phyloP scores from a whole-genome alignment of 2,113 vertebrate genomes.

The Pseudorhombus dupliciocellatus region DNA sequence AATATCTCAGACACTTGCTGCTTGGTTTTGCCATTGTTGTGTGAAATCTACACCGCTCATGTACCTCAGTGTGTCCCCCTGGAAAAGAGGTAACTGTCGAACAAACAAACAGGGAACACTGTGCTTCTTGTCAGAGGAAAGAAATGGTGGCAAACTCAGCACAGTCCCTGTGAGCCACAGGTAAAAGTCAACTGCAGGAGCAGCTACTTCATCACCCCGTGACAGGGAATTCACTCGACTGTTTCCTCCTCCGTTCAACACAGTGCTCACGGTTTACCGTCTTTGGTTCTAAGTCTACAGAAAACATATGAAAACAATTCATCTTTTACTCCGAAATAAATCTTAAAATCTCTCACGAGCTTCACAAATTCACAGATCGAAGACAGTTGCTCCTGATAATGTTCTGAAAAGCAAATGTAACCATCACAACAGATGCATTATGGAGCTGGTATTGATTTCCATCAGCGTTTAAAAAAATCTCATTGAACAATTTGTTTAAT shows the following conservation, averaged over 20 bases:
- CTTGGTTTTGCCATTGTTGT: constrained; percentile 49
- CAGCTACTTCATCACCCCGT: constrained; percentile 32
- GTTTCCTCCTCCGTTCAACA: constrained; percentile 11
- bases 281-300: background rate
- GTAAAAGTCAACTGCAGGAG: constrained; percentile 49
- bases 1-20: constrained; percentile 13
- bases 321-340: background rate
- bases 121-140: constrained; percentile 37
- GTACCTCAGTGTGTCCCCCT: constrained; percentile 35
- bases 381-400: background rate
- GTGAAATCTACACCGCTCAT: constrained; percentile 53
- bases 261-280: background rate
- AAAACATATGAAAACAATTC: background rate
- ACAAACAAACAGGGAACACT: constrained; percentile 49
- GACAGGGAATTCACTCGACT: constrained; percentile 26
- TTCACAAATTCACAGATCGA: background rate
- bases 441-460: constrained; percentile 11
- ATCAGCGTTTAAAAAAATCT: background rate
- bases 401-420: background rate
- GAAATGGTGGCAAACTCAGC: constrained; percentile 22
- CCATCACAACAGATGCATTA: background rate
- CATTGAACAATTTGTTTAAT: background rate
- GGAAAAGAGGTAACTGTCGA: constrained; percentile 40
- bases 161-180: constrained; percentile 46
- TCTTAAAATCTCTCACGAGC: background rate